Evolutionary conservation across 2,797 vertebrate genomes (phyloP).

Genomic region (Gastrophryne carolinensis): DNA sequence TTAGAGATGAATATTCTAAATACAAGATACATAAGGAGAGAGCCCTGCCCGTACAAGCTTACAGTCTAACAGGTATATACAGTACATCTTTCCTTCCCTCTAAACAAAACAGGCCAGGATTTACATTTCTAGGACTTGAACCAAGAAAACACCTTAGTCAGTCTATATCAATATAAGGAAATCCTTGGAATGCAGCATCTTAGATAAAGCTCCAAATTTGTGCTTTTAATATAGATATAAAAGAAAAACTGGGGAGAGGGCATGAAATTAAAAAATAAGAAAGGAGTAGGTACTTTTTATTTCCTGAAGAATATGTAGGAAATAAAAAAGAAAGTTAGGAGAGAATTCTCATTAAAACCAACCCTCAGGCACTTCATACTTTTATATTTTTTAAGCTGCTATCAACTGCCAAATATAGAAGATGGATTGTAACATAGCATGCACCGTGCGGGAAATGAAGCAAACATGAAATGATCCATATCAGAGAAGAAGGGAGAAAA

Average conservation of each 20-base stretch:
- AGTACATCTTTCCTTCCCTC: too few relatives aligned
- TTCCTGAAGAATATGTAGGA: conserved; percentile 44
- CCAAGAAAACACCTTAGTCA: background rate
- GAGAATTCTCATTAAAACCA: conserved; percentile 54
- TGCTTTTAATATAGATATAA: conserved; percentile 11
- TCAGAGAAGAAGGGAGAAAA: conserved; percentile 34
- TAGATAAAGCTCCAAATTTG: background rate
- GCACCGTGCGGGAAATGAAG: conserved; percentile 45
- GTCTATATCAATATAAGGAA: background rate
- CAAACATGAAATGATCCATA: conserved; percentile 45
- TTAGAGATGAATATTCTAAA: too few relatives aligned
- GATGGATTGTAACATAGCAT: conserved; percentile 51
- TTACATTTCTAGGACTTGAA: background rate
- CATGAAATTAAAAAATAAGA: conserved; percentile 27
- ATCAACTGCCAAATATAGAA: conserved; percentile 54
- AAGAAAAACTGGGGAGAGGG: conserved; percentile 2
- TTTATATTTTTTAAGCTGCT: conserved; percentile 59
- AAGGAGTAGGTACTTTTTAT: conserved; percentile 45
- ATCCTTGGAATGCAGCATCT: background rate
- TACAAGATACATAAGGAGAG: too few relatives aligned
- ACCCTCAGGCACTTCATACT: conserved; percentile 47
- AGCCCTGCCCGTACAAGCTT: too few relatives aligned
- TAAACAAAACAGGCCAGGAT: too few relatives aligned
- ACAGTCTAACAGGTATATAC: too few relatives aligned
- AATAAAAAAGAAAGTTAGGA: conserved; percentile 49